These are phyloP conservation scores for Euura saliciscinereae DNA, from an alignment of 1,140 invertebrate species.

Conservation along the genomic window DNA sequence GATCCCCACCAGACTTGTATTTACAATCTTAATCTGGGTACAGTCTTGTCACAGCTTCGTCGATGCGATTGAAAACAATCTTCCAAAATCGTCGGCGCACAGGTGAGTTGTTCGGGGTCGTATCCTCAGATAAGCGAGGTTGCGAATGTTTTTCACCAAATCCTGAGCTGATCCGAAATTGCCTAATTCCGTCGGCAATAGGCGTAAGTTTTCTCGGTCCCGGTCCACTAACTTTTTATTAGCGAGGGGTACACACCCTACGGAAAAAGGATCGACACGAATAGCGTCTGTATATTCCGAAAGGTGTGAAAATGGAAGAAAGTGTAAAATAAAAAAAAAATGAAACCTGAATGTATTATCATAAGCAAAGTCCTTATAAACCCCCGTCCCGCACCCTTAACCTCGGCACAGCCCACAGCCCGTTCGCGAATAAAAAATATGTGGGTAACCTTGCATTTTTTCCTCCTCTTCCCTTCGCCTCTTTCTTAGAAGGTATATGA, in stretches of 20 bases:
- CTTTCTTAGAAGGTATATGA: too few species aligned
- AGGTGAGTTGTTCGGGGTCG: background rate
- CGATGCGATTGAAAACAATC: too few species aligned
- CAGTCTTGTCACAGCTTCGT: too few species aligned
- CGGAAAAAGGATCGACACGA: conserved; percentile 2
- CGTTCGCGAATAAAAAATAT: conserved; percentile 35
- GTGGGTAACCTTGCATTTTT: conserved; percentile 49
- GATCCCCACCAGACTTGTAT: too few species aligned
- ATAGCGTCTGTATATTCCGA: background rate
- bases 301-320: conserved; percentile 2
- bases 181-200: conserved; percentile 25
- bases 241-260: conserved; percentile 8
- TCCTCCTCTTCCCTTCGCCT: background rate
- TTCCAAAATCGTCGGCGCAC: too few species aligned
- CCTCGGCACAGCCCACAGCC: background rate
- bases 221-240: conserved; percentile 29
- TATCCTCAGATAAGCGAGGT: background rate
- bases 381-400: background rate
- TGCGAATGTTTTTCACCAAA: background rate
- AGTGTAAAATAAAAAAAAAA: background rate
- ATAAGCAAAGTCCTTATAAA: conserved; percentile 14
- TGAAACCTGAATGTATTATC: conserved; percentile 11
- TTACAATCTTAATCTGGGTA: too few species aligned
- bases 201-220: conserved; percentile 23
- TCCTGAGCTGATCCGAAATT: conserved; percentile 20